These are phyloP conservation scores for Diabrotica undecimpunctata DNA, from an alignment of 1,140 invertebrate genomes.

Conservation along the genomic window DNA sequence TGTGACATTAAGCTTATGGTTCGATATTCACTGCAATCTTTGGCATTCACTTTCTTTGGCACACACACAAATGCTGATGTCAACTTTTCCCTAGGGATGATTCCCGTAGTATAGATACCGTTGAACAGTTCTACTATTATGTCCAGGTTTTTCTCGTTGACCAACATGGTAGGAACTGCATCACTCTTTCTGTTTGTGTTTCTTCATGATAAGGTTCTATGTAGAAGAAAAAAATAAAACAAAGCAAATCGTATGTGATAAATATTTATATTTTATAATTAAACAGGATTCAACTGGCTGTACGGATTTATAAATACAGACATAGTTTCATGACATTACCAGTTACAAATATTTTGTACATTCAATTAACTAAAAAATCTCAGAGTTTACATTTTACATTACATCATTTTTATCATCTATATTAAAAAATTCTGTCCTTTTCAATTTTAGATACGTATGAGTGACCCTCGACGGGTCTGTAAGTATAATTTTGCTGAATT, in stretches of 20 bases:
- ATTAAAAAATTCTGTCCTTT: constrained; percentile 15
- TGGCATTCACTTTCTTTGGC: too few relatives aligned
- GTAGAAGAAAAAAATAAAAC: neutral
- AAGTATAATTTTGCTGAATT: neutral
- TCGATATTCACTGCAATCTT: too few relatives aligned
- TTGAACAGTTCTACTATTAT: too few relatives aligned
- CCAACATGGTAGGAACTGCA: too few relatives aligned
- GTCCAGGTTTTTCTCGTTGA: too few relatives aligned
- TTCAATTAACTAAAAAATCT: constrained; percentile 43
- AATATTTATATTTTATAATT: constrained; percentile 50
- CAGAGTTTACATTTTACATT: constrained; percentile 39
- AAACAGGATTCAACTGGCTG: constrained; percentile 49
- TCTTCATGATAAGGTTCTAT: too few relatives aligned
- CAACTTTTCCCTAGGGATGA: too few relatives aligned
- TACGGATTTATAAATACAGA: constrained; percentile 47
- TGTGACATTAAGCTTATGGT: too few relatives aligned
- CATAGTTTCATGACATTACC: constrained; percentile 37
- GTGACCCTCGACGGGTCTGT: neutral
- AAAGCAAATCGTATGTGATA: constrained; percentile 48
- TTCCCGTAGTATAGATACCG: too few relatives aligned
- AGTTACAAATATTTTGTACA: constrained; percentile 48
- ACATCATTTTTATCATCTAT: constrained; percentile 21
- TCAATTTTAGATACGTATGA: constrained; percentile 30
- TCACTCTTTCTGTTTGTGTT: too few relatives aligned
- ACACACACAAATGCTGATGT: too few relatives aligned